Conservation (phyloP, 2,888 invertebrate species). For the Drosophila trichaetosa region DNA sequence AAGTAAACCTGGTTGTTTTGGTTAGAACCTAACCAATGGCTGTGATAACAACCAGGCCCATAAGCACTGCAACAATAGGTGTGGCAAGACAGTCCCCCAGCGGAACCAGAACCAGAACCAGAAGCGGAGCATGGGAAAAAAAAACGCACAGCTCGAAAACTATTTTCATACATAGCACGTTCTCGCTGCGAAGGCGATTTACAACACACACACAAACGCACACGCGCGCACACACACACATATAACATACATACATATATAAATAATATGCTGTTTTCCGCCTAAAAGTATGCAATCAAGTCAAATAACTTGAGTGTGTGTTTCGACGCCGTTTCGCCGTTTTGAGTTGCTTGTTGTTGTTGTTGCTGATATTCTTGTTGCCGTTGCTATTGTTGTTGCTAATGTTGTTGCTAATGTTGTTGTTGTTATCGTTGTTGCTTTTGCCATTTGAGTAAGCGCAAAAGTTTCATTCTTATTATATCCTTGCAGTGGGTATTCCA, state of each 20-base stretch:
- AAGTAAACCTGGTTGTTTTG: slow-evolving; percentile 30
- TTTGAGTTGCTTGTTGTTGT: slow-evolving; percentile 11
- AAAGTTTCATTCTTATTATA: slow-evolving; percentile 30
- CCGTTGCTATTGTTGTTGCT: slow-evolving; percentile 14
- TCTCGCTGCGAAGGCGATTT: slow-evolving; percentile 20
- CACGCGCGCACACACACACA: background rate
- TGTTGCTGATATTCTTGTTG: slow-evolving; percentile 2
- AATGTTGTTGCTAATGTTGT: background rate
- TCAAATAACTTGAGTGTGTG: slow-evolving; percentile 62
- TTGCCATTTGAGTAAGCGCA: slow-evolving; percentile 46
- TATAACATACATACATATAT: background rate
- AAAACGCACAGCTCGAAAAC: slow-evolving; percentile 46
- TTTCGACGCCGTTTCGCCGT: slow-evolving; percentile 33
- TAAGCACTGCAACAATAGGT: background rate
- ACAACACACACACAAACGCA: background rate
- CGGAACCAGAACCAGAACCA: background rate
- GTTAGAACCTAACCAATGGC: slow-evolving; percentile 22
- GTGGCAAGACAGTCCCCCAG: background rate
- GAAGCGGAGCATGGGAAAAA: background rate
- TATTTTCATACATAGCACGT: slow-evolving; percentile 67
- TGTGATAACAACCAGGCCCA: slow-evolving; percentile 4
- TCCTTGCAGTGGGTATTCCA: background rate
- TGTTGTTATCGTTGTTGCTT: slow-evolving; percentile 12
- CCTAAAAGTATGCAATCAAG: slow-evolving; percentile 74
- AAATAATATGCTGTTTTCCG: slow-evolving; percentile 63